Conservation (phyloP, 2,888 invertebrate species). For the Parnassius glacialis region DNA sequence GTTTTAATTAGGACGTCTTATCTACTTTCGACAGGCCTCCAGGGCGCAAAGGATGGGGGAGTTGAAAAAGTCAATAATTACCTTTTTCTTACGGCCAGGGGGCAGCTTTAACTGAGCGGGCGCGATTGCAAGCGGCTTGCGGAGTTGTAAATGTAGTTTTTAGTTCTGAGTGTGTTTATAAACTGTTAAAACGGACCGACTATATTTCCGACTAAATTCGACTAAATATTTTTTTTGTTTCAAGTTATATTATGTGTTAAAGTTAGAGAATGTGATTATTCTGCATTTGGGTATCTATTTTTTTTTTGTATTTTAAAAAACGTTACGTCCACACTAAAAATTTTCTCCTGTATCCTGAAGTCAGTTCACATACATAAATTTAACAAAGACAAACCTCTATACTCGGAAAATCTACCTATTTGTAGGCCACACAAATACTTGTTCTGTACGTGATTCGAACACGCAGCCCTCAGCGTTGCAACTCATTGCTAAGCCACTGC, state of each 20-base stretch:
- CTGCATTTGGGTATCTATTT: not conserved
- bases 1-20: constrained; percentile 30
- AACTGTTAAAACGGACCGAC: constrained; percentile 12
- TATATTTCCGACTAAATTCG: too few relatives aligned
- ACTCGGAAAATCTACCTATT: too few relatives aligned
- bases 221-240: not conserved
- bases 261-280: too few relatives aligned
- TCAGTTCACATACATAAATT: too few relatives aligned
- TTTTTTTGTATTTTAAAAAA: too few relatives aligned
- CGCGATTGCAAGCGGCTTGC: constrained; percentile 8
- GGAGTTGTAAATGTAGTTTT: constrained; percentile 9
- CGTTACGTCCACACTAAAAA: too few relatives aligned
- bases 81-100: constrained; percentile 25
- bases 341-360: too few relatives aligned
- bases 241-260: not conserved
- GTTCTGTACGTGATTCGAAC: too few relatives aligned
- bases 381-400: too few relatives aligned
- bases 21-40: constrained; percentile 24
- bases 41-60: constrained; percentile 5
- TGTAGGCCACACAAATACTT: too few relatives aligned
- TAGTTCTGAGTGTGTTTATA: constrained; percentile 19
- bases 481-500: too few relatives aligned
- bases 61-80: constrained; percentile 34
- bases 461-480: too few relatives aligned
- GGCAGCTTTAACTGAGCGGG: constrained; percentile 18